Evolutionary conservation across 1,140 invertebrate species (phyloP), one percentile per base, ranked within the genome.

Genomic region (Cyrtorhinus lividipennis): DNA sequence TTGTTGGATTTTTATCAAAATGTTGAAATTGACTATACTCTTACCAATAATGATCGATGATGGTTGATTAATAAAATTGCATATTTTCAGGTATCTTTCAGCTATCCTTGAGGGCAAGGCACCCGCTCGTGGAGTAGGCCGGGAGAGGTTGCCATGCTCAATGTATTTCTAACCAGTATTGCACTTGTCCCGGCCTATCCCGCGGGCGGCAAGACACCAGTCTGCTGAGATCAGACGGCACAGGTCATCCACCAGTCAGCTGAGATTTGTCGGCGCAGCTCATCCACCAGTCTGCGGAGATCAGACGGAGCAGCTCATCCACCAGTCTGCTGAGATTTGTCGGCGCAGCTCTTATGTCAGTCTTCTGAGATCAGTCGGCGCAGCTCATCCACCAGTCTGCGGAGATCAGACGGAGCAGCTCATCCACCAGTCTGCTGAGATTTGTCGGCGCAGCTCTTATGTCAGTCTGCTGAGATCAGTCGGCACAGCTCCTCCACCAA

Each of bases 181-280:
- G 62, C 62, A 63, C 62, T 58, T 63, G 62, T 63, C 62, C 62
- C 62, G 62, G 62, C 62, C 62, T 63, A 63, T 63, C 62, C 45
- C 38, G 61, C 38, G 38, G 20, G 56, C 56, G 56, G 56, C 26
- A 10, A 24, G 5, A 13, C n/a, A n/a, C n/a, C n/a, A n/a, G n/a
- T n/a, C n/a, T n/a, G n/a, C n/a, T n/a, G 38, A 44, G 10, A n/a
- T 10, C 38, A n/a, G 38, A 10, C 10, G 38, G 38, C 38, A n/a
- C 38, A 10, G 38, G 38, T n/a, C 38, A n/a, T 10, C 10, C 38
- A n/a, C n/a, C n/a, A n/a, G n/a, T n/a, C 10, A 44, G 10, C 38
- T 44, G 10, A 10, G n/a, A 44, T 12, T 12, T n/a, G 38, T 44
- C 38, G 38, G 38, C 38, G 38, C n/a, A 10, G 10, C n/a, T 44